Evolutionary conservation across 2,113 vertebrate species (phyloP).

Genomic region (Laticauda colubrina): DNA sequence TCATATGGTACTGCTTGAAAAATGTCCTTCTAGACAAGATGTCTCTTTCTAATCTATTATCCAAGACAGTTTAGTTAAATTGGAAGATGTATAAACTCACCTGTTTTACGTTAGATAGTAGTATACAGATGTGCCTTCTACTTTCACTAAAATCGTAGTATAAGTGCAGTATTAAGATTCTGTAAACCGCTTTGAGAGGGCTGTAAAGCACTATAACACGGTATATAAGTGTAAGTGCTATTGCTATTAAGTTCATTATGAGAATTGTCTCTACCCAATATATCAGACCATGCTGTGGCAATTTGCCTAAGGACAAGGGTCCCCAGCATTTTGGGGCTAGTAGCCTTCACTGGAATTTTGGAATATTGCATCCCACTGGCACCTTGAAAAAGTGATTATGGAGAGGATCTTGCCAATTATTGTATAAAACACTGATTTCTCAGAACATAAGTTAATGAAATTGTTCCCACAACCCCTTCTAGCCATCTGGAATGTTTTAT

Average conservation of each 20-base stretch:
- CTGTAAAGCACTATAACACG: no score
- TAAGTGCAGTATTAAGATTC: not conserved
- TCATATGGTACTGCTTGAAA: slow-evolving; percentile 47
- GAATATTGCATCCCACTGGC: not conserved
- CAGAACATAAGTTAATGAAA: not conserved
- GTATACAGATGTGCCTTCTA: slow-evolving; percentile 6
- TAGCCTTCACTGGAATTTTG: not conserved
- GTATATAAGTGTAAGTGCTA: no score
- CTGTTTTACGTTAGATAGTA: not conserved
- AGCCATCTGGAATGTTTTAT: not conserved
- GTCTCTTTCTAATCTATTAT: slow-evolving; percentile 47
- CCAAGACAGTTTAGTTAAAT: slow-evolving; percentile 35
- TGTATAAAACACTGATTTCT: not conserved
- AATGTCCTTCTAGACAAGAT: slow-evolving; percentile 31
- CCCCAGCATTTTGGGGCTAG: not conserved
- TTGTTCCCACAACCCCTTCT: not conserved
- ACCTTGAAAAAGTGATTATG: not conserved
- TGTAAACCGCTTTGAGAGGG: no score
- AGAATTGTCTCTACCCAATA: not conserved
- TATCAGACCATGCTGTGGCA: not conserved
- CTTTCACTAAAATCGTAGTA: not conserved
- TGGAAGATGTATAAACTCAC: slow-evolving; percentile 24
- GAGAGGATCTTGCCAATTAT: not conserved
- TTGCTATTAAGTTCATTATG: not conserved
- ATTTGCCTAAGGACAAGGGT: not conserved